These are phyloP conservation scores for Diorhabda carinulata DNA, from an alignment of 1,140 invertebrate genomes.

Conservation along the genomic window DNA sequence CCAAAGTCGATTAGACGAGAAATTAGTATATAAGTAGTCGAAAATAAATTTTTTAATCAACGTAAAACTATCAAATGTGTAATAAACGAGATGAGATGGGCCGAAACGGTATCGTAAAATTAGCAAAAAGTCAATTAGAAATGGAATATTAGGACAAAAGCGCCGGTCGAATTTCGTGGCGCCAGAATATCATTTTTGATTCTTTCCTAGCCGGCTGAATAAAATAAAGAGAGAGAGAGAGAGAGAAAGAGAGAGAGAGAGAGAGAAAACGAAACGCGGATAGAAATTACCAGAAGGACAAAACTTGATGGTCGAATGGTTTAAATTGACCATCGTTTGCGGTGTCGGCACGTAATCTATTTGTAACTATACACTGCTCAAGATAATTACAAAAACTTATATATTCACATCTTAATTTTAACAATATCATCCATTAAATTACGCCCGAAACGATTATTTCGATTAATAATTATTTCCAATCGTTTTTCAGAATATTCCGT, in stretches of 20 bases:
- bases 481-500: too few species aligned
- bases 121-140: conserved; percentile 27
- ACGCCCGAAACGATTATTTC: too few species aligned
- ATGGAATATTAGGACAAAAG: conserved; percentile 22
- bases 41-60: too few species aligned
- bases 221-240: background rate
- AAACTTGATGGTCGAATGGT: conserved; percentile 1
- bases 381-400: too few species aligned
- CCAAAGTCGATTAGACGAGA: too few species aligned
- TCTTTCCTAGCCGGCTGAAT: background rate
- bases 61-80: background rate
- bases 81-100: conserved; percentile 12
- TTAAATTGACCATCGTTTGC: background rate
- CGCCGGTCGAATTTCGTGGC: conserved; percentile 17
- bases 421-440: too few species aligned
- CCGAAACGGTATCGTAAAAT: conserved; percentile 21
- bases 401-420: too few species aligned
- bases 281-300: conserved; percentile 1
- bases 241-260: background rate
- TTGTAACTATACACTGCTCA: background rate
- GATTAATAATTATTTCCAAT: too few species aligned
- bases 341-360: background rate
- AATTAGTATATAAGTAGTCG: too few species aligned
- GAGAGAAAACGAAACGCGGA: background rate
- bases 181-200: conserved; percentile 19